These are phyloP conservation scores for Siphonodentalium dalli DNA, from an alignment of 2,888 invertebrate species.

Conservation along the genomic window DNA sequence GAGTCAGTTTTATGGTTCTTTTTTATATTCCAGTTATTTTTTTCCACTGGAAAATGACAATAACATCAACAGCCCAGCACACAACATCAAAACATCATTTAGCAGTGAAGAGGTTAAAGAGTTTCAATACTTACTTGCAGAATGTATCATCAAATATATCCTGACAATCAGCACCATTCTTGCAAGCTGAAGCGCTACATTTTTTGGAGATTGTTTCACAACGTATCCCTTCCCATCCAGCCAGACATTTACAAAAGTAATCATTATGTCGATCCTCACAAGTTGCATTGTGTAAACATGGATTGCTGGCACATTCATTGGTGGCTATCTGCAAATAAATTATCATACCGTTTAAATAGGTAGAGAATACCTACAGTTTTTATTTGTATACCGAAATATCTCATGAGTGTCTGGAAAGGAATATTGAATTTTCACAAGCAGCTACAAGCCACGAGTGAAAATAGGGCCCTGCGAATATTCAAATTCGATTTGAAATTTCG, in stretches of 20 bases:
- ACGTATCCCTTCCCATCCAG: conserved; percentile 37
- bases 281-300: conserved; percentile 90
- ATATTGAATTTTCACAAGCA: no score
- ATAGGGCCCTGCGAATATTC: no score
- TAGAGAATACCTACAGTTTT: no score
- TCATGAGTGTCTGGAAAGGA: no score
- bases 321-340: conserved; percentile 71
- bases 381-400: no score
- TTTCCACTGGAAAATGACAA: no score
- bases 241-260: conserved; percentile 33
- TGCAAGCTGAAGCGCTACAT: conserved; percentile 55
- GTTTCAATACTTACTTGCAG: conserved; percentile 42
- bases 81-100: no score
- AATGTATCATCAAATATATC: conserved; percentile 39
- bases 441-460: no score
- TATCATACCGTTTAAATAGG: no score
- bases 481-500: no score
- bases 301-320: conserved; percentile 88
- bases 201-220: conserved; percentile 32
- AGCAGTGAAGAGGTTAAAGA: no score
- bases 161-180: conserved; percentile 25
- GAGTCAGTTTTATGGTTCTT: background rate
- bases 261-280: conserved; percentile 60
- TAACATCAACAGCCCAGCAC: no score
- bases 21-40: background rate